Base-by-base conservation (phyloP, 2,888 invertebrate species). In the Cosmopolites sordidus region DNA sequence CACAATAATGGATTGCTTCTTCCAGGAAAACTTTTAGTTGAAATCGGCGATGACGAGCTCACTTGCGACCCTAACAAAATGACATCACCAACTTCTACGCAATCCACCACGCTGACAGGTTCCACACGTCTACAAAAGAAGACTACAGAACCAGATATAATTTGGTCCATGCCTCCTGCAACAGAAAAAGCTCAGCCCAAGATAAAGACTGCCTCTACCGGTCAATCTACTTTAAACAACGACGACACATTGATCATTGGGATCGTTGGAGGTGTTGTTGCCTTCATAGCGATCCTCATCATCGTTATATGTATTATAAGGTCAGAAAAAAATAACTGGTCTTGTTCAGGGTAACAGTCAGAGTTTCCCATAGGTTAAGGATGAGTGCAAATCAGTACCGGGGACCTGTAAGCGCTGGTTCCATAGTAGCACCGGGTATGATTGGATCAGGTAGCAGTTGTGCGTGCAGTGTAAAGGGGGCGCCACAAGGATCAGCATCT, bases 201-300 rank as follows among this genome's bases (percentile, higher is more conserved):
- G 67, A 75, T 74, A 1, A 85, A 83, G 72, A 79, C 79, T 40
- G 80, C 80, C 11, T 79, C 76, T 18, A 71, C 78, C 1, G 79
- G 79, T 1, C 78, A 79, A 53, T 78, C 79, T 6, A 75, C 84
- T 0, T 80, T 89, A 9, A 86, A 82, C 49, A 92, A 92, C 65
- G 93, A 94, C 64, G 93, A 93, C 63, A 92, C 92, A 2, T 77
- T 94, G n/a, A 93, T 94, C 46, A 93, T 94, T 54, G 92, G 92
- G n/a, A 93, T 94, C 60, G 92, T 93, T 0, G 92, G 92, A 0
- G 92, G 93, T 1, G 92, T 93, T 1, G 92, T 94, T 1, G 91
- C 89, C 1, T 91, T 94, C 68, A 92, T 94, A 60, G 89, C 89
- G 9, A 87, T 93, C 58, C 79, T 93, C 48, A 88, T 93, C 29